A percentile compares a stretch with the other conserved stretches of the same genome.
phyloP scores from a whole-genome alignment of 2,888 invertebrate species.

The Tribolium freemani region DNA sequence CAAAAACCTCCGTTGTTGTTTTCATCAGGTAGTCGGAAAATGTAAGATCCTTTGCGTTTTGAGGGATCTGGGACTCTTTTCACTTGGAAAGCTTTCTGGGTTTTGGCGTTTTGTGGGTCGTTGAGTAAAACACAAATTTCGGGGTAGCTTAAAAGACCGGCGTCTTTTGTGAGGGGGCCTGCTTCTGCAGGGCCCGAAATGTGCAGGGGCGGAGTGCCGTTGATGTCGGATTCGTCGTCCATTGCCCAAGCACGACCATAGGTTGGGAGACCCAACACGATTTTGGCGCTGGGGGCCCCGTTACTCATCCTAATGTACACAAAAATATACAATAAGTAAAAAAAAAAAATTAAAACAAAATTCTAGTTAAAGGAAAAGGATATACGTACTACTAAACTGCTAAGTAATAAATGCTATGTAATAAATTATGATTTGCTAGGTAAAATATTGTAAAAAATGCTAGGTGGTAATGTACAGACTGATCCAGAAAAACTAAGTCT shows the following conservation, averaged over 20 bases:
- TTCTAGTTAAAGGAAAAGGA: too few relatives aligned
- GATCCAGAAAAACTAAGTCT: too few relatives aligned
- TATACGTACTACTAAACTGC: too few relatives aligned
- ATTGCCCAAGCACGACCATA: conserved; percentile 83
- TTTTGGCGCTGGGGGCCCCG: conserved; percentile 76
- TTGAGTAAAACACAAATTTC: conserved; percentile 82
- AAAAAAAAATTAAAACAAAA: too few relatives aligned
- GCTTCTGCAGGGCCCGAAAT: conserved; percentile 79
- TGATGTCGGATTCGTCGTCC: conserved; percentile 78
- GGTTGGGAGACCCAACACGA: conserved; percentile 79
- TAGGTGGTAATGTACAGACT: too few relatives aligned
- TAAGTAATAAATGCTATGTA: too few relatives aligned
- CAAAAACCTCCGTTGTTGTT: conserved; percentile 79
- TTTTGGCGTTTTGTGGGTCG: conserved; percentile 73
- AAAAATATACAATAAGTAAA: too few relatives aligned
- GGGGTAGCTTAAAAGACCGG: conserved; percentile 81
- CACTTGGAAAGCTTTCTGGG: conserved; percentile 74
- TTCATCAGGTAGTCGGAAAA: conserved; percentile 77
- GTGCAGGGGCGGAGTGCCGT: conserved; percentile 79
- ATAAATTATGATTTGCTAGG: too few relatives aligned
- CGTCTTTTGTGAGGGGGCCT: conserved; percentile 78
- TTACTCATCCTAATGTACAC: conserved; percentile 69
- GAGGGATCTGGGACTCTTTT: conserved; percentile 83
- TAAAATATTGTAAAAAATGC: too few relatives aligned
- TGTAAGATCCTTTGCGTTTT: conserved; percentile 85